Evolutionary conservation across 2,888 invertebrate genomes (phyloP).

Genomic region (Ornithoptera alexandrae): DNA sequence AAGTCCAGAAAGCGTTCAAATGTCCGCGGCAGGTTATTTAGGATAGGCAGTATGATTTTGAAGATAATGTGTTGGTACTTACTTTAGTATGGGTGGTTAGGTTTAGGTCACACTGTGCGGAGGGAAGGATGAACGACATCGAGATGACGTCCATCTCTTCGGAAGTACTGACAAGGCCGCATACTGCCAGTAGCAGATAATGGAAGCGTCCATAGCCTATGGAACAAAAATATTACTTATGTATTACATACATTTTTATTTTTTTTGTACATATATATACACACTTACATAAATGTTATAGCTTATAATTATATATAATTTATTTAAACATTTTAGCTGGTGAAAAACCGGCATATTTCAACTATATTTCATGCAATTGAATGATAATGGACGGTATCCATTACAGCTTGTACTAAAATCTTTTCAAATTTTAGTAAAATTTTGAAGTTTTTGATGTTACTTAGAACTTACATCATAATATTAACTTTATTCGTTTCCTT

Average conservation of each 20-base stretch:
- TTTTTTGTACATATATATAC: not conserved
- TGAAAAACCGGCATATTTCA: not conserved
- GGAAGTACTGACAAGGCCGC: slow-evolving; percentile 96
- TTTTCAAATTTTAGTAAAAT: too few species aligned
- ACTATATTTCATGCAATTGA: not conserved
- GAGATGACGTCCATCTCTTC: slow-evolving; percentile 98
- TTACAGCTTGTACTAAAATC: too few species aligned
- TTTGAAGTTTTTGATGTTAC: too few species aligned
- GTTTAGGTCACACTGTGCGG: slow-evolving; percentile 94
- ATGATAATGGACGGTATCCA: too few species aligned
- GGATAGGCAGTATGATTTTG: not conserved
- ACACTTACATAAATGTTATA: too few species aligned
- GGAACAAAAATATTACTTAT: slow-evolving; percentile 37
- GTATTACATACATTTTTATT: not conserved
- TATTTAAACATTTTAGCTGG: too few species aligned
- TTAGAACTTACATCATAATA: too few species aligned
- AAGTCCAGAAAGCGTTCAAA: too few species aligned
- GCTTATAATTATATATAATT: too few species aligned
- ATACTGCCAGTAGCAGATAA: slow-evolving; percentile 92
- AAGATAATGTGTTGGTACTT: slow-evolving; percentile 36
- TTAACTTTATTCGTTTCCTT: not conserved
- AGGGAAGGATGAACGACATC: slow-evolving; percentile 96
- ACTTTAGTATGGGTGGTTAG: slow-evolving; percentile 92
- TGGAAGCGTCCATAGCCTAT: slow-evolving; percentile 93
- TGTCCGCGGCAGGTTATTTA: too few species aligned